These are phyloP conservation scores for Sinopyrophorus schimmeli DNA, from an alignment of 2,888 invertebrate species.

Conservation along the genomic window DNA sequence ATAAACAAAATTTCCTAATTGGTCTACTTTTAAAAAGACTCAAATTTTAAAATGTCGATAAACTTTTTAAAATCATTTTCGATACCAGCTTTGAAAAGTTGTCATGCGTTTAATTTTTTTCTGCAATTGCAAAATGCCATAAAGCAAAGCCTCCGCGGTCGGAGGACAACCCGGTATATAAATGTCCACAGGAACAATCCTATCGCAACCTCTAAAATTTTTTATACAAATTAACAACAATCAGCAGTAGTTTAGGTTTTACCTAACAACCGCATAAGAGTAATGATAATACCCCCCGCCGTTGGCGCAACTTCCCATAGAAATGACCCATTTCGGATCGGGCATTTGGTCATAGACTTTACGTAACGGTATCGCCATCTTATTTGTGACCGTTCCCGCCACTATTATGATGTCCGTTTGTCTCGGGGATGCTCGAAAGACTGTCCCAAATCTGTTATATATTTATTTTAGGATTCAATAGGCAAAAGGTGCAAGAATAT, in stretches of 20 bases:
- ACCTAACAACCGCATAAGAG: constrained; percentile 69
- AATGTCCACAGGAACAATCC: constrained; percentile 82
- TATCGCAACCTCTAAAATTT: constrained; percentile 68
- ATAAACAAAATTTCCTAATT: no score
- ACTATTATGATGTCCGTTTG: constrained; percentile 69
- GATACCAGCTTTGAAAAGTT: constrained; percentile 55
- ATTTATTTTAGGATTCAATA: not conserved
- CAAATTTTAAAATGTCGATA: constrained; percentile 7
- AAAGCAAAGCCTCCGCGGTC: constrained; percentile 89
- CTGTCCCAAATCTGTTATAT: constrained; percentile 58
- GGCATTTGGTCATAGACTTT: constrained; percentile 68
- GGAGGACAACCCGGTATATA: constrained; percentile 96
- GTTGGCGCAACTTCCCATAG: constrained; percentile 79
- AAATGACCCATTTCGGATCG: constrained; percentile 72
- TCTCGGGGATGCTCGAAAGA: constrained; percentile 65
- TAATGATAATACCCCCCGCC: constrained; percentile 80
- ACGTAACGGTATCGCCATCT: constrained; percentile 69
- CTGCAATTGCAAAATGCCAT: constrained; percentile 81
- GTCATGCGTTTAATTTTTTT: constrained; percentile 83
- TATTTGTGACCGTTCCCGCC: constrained; percentile 68
- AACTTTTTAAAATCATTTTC: constrained; percentile 41
- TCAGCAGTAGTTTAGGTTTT: constrained; percentile 6
- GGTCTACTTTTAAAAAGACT: no score
- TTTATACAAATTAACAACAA: constrained; percentile 1
- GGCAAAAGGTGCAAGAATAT: no score